These are phyloP conservation scores for Sinelater perroti DNA, from an alignment of 2,888 invertebrate species.

Conservation along the genomic window DNA sequence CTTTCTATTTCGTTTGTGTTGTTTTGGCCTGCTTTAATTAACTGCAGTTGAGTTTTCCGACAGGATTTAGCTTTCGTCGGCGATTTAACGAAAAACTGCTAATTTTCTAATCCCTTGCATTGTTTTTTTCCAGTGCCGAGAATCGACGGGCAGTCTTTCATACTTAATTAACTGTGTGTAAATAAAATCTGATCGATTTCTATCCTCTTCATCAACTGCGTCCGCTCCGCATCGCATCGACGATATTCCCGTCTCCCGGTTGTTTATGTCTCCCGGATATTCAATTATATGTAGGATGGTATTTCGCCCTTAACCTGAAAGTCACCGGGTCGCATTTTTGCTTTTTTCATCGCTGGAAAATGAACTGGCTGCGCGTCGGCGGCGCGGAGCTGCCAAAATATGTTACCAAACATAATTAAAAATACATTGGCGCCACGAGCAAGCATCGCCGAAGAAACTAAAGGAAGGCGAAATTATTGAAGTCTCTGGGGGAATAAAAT, in stretches of 20 bases:
- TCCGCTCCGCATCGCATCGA: slow-evolving; percentile 21
- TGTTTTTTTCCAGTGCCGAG: no score
- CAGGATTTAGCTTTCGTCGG: no score
- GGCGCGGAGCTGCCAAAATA: slow-evolving; percentile 11
- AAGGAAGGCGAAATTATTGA: slow-evolving; percentile 48
- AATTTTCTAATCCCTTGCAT: no score
- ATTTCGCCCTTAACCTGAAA: slow-evolving; percentile 18
- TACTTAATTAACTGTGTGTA: slow-evolving; percentile 45
- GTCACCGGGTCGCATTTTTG: no score
- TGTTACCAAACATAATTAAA: slow-evolving; percentile 45
- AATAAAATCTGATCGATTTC: slow-evolving; percentile 43
- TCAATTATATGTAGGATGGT: slow-evolving; percentile 19
- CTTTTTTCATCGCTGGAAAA: no score
- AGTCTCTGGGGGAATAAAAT: slow-evolving; percentile 49
- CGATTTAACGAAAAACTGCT: no score
- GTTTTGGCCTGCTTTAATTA: slow-evolving; percentile 7
- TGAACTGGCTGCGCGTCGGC: no score
- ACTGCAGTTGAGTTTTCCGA: slow-evolving; percentile 4
- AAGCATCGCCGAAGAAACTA: slow-evolving; percentile 43
- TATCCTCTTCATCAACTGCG: slow-evolving; percentile 30
- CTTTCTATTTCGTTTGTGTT: not conserved
- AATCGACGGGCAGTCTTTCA: slow-evolving; percentile 40
- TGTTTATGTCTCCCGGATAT: slow-evolving; percentile 30
- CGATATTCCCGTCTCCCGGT: slow-evolving; percentile 8
- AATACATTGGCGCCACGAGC: slow-evolving; percentile 48